These are phyloP conservation scores for Pammene fasciana DNA, from an alignment of 2,888 invertebrate genomes.

Conservation along the genomic window DNA sequence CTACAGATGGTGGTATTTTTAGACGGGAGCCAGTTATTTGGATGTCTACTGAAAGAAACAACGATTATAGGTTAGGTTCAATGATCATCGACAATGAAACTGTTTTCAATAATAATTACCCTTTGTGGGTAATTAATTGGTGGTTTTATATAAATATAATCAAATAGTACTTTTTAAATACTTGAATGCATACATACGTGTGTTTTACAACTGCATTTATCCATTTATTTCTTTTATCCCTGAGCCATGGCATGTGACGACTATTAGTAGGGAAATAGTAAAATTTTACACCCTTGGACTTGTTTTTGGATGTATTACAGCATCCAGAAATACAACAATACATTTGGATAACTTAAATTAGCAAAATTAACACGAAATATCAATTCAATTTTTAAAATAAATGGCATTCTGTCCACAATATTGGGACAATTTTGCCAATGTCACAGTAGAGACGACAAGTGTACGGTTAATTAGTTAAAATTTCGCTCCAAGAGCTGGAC, in stretches of 20 bases:
- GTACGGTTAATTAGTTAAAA: too few species aligned
- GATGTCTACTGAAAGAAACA: background rate
- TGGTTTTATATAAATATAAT: too few species aligned
- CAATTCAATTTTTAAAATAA: too few species aligned
- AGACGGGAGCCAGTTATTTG: background rate
- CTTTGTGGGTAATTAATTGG: too few species aligned
- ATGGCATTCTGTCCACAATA: too few species aligned
- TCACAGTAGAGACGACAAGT: too few species aligned
- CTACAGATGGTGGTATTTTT: background rate
- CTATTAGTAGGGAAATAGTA: background rate
- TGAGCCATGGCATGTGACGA: background rate
- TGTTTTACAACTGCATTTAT: background rate
- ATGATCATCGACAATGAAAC: background rate
- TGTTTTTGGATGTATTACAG: background rate
- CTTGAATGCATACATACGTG: background rate
- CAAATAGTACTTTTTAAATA: background rate
- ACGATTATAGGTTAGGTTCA: background rate
- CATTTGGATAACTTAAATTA: too few species aligned
- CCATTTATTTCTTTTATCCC: too few species aligned
- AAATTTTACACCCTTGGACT: background rate
- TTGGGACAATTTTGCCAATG: too few species aligned
- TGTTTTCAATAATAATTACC: background rate
- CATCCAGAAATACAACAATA: slow-evolving; percentile 7
- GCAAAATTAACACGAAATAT: too few species aligned
- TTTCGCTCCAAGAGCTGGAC: too few species aligned